phyloP scores from a whole-genome alignment of 1,140 invertebrate genomes.

The Drosophila watanabei region DNA sequence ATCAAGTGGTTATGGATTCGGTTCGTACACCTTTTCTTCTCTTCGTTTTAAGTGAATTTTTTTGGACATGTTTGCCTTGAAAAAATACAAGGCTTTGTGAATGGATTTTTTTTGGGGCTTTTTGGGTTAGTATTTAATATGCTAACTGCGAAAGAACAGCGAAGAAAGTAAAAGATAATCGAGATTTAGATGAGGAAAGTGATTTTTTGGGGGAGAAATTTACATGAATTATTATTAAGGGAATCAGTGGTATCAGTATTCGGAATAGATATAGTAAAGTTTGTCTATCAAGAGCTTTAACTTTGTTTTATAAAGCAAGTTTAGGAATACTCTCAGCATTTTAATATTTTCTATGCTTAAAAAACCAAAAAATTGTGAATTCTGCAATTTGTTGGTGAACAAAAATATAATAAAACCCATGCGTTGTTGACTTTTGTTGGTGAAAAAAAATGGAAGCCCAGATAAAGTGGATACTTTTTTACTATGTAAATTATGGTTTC shows the following conservation, averaged over 20 bases:
- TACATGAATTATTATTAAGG: not conserved
- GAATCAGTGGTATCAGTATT: not conserved
- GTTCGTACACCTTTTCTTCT: constrained; percentile 28
- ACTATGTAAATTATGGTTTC: too few relatives aligned
- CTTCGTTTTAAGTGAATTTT: constrained; percentile 36
- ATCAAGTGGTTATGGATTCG: constrained; percentile 34
- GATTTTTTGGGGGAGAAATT: constrained; percentile 9
- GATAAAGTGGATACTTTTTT: too few relatives aligned
- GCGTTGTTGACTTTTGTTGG: not conserved
- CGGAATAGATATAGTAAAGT: too few relatives aligned
- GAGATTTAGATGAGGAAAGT: constrained; percentile 26
- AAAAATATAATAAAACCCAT: too few relatives aligned
- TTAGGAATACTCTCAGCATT: not conserved
- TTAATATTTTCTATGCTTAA: not conserved
- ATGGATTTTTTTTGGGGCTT: not conserved
- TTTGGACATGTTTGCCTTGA: constrained; percentile 36
- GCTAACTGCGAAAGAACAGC: constrained; percentile 17
- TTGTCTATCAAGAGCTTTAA: too few relatives aligned
- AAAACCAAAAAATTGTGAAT: not conserved
- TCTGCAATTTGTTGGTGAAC: too few relatives aligned
- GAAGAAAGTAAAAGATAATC: constrained; percentile 36
- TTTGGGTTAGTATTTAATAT: constrained; percentile 32
- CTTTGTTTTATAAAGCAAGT: too few relatives aligned
- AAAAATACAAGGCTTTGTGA: constrained; percentile 15
- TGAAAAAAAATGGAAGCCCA: not conserved